Conservation (phyloP, 2,888 invertebrate genomes). For the Chrysina gloriosa region DNA sequence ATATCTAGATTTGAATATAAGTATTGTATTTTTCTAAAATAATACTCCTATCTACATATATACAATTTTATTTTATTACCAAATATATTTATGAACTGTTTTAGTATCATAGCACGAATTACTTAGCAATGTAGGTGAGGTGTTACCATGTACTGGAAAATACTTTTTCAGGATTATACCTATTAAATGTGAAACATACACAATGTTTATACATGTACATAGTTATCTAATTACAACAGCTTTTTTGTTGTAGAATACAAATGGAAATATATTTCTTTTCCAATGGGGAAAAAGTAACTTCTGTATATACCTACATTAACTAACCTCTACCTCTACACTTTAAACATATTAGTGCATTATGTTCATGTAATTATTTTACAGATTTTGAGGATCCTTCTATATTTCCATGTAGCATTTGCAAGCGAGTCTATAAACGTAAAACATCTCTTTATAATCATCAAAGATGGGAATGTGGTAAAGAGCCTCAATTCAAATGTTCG, state of each 20-base stretch:
- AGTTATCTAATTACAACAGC: background rate
- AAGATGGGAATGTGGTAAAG: constrained; percentile 50
- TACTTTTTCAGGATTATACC: background rate
- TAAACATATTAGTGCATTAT: background rate
- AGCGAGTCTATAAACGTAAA: constrained; percentile 50
- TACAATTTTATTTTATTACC: too few species aligned
- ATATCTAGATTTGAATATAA: too few species aligned
- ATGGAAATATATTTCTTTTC: constrained; percentile 10
- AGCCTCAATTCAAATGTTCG: constrained; percentile 52
- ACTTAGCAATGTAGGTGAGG: too few species aligned
- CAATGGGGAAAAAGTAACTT: constrained; percentile 9
- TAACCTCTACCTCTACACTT: constrained; percentile 18
- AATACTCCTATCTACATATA: too few species aligned
- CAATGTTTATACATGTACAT: background rate
- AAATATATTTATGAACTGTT: too few species aligned
- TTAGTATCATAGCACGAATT: too few species aligned
- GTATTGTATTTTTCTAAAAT: too few species aligned
- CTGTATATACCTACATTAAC: constrained; percentile 30
- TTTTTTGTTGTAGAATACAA: constrained; percentile 10
- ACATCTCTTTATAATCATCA: constrained; percentile 49
- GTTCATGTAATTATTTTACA: constrained; percentile 37
- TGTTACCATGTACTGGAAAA: background rate
- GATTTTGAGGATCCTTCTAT: constrained; percentile 32
- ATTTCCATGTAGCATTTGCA: constrained; percentile 46
- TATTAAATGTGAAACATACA: background rate